Evolutionary conservation across 2,797 vertebrate genomes (phyloP).

Genomic region (Propithecus perrieri): DNA sequence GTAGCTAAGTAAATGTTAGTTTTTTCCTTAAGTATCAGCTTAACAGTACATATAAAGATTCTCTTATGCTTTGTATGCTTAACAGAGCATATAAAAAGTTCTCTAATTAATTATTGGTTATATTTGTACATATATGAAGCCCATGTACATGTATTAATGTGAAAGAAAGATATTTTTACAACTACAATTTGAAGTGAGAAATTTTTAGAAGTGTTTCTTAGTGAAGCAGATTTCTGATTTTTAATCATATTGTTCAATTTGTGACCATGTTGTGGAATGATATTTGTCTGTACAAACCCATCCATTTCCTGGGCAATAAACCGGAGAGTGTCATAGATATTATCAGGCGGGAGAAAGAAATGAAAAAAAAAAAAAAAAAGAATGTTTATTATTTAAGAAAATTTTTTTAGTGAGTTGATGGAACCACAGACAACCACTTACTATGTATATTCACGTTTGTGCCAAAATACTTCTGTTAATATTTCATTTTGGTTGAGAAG

Average conservation of each 20-base stretch:
- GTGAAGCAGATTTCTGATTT: constrained; percentile 41
- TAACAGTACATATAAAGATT: not conserved
- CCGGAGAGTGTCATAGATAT: constrained; percentile 26
- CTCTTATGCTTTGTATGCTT: too few relatives aligned
- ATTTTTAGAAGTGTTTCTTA: constrained; percentile 49
- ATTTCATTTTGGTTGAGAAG: constrained; percentile 55
- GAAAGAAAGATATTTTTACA: constrained; percentile 25
- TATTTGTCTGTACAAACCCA: constrained; percentile 1
- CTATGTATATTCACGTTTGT: constrained; percentile 22
- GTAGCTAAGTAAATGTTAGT: constrained; percentile 1
- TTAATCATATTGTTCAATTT: constrained; percentile 47
- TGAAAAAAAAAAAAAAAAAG: not conserved
- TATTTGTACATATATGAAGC: constrained; percentile 36
- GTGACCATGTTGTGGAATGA: constrained; percentile 37
- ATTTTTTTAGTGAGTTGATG: constrained; percentile 38
- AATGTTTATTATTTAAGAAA: constrained; percentile 47
- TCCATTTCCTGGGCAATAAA: constrained; percentile 55
- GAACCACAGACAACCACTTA: constrained; percentile 12
- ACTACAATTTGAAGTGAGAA: constrained; percentile 31
- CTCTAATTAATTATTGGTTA: constrained; percentile 39
- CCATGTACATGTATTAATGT: constrained; percentile 2
- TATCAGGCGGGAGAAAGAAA: constrained; percentile 29
- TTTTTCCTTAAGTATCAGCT: not conserved
- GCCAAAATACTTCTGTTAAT: not conserved
- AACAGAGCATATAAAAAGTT: constrained; percentile 14